phyloP scores from a whole-genome alignment of 2,113 vertebrate species.

The Sander vitreus region DNA sequence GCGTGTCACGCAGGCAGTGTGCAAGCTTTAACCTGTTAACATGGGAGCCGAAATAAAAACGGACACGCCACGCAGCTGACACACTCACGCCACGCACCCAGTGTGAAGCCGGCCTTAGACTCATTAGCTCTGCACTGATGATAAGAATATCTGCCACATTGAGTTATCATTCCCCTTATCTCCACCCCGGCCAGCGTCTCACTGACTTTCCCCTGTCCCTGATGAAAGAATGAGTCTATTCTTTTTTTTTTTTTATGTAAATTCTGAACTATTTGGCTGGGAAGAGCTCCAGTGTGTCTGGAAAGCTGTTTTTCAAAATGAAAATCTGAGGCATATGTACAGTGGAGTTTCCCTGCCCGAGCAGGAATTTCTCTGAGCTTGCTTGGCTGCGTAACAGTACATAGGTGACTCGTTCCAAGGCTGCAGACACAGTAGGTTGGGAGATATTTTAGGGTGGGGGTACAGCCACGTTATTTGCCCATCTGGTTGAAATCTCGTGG shows the following conservation, averaged over 20 bases:
- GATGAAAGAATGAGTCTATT: slow-evolving; percentile 43
- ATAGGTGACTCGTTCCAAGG: slow-evolving; percentile 36
- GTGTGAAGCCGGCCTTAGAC: background rate
- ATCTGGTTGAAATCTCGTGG: slow-evolving; percentile 70
- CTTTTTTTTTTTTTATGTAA: slow-evolving; percentile 41
- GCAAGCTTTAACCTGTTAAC: too few relatives aligned
- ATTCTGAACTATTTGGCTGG: slow-evolving; percentile 55
- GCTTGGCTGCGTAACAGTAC: slow-evolving; percentile 18
- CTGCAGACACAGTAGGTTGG: slow-evolving; percentile 23
- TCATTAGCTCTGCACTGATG: slow-evolving; percentile 27
- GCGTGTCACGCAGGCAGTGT: too few relatives aligned
- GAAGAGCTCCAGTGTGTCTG: slow-evolving; percentile 67
- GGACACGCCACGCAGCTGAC: too few relatives aligned
- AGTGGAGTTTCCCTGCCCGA: slow-evolving; percentile 47
- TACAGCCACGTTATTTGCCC: slow-evolving; percentile 25
- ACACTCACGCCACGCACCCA: too few relatives aligned
- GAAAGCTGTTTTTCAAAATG: slow-evolving; percentile 66
- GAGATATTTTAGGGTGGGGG: slow-evolving; percentile 55
- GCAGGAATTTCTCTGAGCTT: slow-evolving; percentile 38
- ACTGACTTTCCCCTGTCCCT: background rate
- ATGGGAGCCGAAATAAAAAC: too few relatives aligned
- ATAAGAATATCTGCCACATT: slow-evolving; percentile 19
- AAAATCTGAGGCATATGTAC: slow-evolving; percentile 60
- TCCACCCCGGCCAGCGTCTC: background rate
- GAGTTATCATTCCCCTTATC: slow-evolving; percentile 4